Conservation (phyloP, 2,888 invertebrate genomes). For the Apodemia hepburni region DNA sequence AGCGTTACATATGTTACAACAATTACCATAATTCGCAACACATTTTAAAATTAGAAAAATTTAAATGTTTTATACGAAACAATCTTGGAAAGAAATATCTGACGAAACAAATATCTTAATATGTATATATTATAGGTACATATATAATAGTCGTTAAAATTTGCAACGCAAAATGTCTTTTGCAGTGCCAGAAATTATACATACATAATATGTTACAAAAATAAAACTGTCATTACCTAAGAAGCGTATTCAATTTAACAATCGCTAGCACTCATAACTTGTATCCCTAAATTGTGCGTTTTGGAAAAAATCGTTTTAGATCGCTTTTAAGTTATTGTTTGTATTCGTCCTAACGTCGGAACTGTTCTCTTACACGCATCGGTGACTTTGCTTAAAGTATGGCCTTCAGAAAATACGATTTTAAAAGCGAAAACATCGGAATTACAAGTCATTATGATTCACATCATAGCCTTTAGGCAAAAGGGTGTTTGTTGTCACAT, state of each 20-base stretch:
- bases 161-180: no score
- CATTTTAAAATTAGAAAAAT: no score
- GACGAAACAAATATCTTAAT: no score
- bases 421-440: conserved; percentile 75
- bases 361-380: conserved; percentile 58
- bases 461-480: conserved; percentile 70
- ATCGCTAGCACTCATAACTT: conserved; percentile 33
- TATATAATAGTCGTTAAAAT: no score
- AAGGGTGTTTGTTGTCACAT: conserved; percentile 69
- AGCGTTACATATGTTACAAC: no score
- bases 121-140: no score
- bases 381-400: conserved; percentile 59
- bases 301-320: conserved; percentile 66
- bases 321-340: conserved; percentile 65
- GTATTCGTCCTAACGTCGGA: conserved; percentile 57
- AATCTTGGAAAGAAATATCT: no score
- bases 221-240: no score
- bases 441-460: conserved; percentile 72
- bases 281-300: conserved; percentile 45
- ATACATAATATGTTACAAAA: no score
- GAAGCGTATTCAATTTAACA: neutral
- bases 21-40: no score
- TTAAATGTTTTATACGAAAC: no score
- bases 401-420: conserved; percentile 75
- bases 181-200: no score